Percentiles rank a stretch among this genome's conserved stretches.
Evolutionary conservation across 2,888 invertebrate species (phyloP).

Genomic region (Spialia ferax): DNA sequence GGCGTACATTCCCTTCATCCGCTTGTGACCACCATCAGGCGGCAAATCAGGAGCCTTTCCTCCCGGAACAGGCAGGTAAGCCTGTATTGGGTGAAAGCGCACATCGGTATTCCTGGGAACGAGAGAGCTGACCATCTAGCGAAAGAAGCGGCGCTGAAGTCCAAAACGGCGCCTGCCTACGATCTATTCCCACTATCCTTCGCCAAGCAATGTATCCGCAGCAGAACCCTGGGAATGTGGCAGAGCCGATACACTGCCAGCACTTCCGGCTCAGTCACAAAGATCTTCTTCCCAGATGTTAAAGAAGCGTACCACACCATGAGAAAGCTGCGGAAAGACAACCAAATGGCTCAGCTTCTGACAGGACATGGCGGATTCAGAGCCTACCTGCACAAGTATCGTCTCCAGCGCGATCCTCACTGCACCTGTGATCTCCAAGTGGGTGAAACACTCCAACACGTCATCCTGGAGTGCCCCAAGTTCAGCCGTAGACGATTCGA

Average conservation of each 20-base stretch:
- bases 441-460: neutral
- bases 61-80: neutral
- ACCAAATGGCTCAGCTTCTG: neutral
- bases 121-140: neutral
- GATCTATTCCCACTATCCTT: neutral
- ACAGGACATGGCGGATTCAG: neutral
- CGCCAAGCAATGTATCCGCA: neutral
- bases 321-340: neutral
- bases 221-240: neutral
- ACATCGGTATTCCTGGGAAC: neutral
- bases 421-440: neutral
- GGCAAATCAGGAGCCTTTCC: neutral
- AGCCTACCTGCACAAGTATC: neutral
- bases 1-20: neutral
- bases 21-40: neutral
- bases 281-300: neutral
- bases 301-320: neutral
- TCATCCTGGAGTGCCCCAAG: neutral
- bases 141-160: neutral
- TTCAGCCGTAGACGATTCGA: neutral
- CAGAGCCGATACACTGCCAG: neutral
- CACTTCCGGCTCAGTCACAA: neutral
- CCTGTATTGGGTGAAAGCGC: slow-evolving; percentile 1
- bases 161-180: neutral
- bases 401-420: neutral